These are phyloP conservation scores for Chloroceryle inda DNA, from an alignment of 2,797 vertebrate species.

Conservation along the genomic window DNA sequence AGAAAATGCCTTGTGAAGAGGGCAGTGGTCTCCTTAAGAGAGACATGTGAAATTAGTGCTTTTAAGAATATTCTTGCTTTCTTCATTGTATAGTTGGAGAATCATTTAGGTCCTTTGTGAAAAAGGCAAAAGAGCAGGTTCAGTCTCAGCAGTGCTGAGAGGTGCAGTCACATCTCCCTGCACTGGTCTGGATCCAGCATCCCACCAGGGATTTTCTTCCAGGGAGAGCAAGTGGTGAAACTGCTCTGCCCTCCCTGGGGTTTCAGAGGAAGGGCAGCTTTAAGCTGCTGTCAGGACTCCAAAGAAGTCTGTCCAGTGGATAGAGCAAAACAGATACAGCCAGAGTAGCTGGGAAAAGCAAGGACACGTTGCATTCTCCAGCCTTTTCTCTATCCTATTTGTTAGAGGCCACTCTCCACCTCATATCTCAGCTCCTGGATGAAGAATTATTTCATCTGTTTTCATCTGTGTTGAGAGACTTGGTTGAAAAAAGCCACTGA, in stretches of 20 bases:
- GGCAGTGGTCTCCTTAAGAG: neutral
- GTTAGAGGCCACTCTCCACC: neutral
- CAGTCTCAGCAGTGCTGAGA: neutral
- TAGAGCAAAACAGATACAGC: neutral
- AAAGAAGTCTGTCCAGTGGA: neutral
- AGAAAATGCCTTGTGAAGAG: neutral
- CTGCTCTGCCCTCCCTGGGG: neutral
- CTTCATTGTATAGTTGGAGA: neutral
- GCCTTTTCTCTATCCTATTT: neutral
- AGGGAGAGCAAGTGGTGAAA: neutral
- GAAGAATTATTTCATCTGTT: neutral
- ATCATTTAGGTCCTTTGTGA: neutral
- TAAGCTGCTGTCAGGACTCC: neutral
- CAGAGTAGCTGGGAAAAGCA: neutral
- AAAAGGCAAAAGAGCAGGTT: neutral
- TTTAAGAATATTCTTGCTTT: conserved; percentile 1
- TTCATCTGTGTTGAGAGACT: neutral
- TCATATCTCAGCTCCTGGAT: neutral
- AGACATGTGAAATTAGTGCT: neutral
- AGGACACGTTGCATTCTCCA: neutral
- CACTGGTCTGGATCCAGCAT: rapidly evolving
- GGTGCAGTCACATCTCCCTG: neutral
- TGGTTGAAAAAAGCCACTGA: neutral
- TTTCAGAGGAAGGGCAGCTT: neutral
- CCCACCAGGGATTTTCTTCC: neutral